phyloP scores from a whole-genome alignment of 2,797 vertebrate genomes.

The Schizopygopsis pylzovi region DNA sequence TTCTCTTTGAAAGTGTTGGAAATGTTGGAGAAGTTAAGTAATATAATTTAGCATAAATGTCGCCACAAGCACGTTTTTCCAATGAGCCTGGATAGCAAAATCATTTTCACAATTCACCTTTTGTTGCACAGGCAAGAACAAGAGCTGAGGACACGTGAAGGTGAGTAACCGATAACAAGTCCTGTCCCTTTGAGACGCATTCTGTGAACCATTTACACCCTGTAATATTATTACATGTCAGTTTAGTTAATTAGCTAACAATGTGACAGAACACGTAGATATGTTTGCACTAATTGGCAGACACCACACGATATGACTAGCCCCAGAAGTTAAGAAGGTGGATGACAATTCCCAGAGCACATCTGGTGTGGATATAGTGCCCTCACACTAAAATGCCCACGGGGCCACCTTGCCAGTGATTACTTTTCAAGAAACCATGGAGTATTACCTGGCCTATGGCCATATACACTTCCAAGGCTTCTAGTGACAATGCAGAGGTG shows the following conservation, averaged over 20 bases:
- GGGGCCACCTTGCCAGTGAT: slow-evolving; percentile 54
- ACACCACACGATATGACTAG: slow-evolving; percentile 22
- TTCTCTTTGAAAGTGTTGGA: background rate
- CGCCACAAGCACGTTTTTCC: background rate
- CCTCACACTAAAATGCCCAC: slow-evolving; percentile 34
- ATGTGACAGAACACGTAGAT: slow-evolving; percentile 42
- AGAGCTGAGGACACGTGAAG: background rate
- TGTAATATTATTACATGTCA: slow-evolving; percentile 32
- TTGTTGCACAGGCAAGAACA: background rate
- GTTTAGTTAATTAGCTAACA: slow-evolving; percentile 50
- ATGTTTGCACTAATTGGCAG: slow-evolving; percentile 48
- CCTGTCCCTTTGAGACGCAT: background rate
- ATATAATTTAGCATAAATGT: background rate
- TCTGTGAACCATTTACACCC: slow-evolving; percentile 3
- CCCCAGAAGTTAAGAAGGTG: slow-evolving; percentile 27
- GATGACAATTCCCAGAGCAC: slow-evolving; percentile 34
- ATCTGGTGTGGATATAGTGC: slow-evolving; percentile 50
- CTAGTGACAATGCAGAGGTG: slow-evolving; percentile 53
- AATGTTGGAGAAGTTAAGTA: background rate
- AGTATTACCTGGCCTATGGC: slow-evolving; percentile 53
- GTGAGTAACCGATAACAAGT: background rate
- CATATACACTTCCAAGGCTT: slow-evolving; percentile 57
- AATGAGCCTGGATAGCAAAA: background rate
- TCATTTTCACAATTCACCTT: background rate
- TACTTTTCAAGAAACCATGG: slow-evolving; percentile 56